Evolutionary conservation across 2,113 vertebrate genomes (phyloP).

Genomic region (Pithys albifrons): DNA sequence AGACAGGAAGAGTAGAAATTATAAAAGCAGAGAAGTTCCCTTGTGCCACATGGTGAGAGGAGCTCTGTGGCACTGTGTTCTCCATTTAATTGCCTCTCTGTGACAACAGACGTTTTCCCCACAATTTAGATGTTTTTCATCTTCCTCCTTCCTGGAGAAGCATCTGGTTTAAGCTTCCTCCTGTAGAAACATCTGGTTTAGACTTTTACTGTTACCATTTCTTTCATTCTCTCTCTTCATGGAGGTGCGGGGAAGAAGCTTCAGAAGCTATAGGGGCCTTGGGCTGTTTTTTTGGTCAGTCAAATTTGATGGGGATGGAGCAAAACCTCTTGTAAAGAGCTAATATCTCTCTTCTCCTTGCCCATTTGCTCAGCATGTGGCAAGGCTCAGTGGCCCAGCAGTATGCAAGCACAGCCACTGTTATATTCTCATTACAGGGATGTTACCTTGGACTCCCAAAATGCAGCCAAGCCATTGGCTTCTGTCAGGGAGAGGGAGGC

Average conservation of each 20-base stretch:
- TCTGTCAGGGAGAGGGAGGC: background rate
- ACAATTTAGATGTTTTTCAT: background rate
- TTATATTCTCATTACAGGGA: background rate
- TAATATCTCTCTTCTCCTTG: background rate
- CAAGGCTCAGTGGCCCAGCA: background rate
- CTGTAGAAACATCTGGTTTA: background rate
- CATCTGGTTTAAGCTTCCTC: background rate
- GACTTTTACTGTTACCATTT: background rate
- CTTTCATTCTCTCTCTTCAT: background rate
- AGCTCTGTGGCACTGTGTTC: background rate
- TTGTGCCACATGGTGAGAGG: background rate
- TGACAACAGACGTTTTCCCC: background rate
- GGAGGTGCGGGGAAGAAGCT: background rate
- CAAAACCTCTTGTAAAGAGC: background rate
- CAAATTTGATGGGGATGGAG: background rate
- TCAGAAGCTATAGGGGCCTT: background rate
- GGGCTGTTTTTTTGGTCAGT: background rate
- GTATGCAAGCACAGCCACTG: background rate
- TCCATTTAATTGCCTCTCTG: background rate
- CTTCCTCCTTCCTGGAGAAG: background rate
- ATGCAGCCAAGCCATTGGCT: background rate
- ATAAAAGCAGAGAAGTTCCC: background rate
- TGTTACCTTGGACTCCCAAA: background rate
- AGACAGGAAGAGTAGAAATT: background rate
- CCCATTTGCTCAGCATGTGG: fast-evolving